These are phyloP conservation scores for Galeopterus variegatus DNA, from an alignment of 2,113 vertebrate species.

Conservation along the genomic window DNA sequence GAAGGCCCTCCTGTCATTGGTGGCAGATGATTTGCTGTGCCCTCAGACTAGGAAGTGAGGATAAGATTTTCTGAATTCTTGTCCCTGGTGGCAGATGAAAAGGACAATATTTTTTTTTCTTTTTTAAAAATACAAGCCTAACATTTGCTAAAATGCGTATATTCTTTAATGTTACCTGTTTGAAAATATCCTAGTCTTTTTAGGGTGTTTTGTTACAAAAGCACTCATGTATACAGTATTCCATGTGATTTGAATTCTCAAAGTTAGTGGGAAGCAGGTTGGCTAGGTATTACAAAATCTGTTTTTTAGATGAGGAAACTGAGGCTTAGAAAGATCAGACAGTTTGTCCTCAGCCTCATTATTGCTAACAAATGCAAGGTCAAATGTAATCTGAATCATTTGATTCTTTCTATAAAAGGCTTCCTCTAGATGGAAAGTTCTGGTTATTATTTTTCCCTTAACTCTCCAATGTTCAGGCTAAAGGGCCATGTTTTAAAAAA, in stretches of 20 bases:
- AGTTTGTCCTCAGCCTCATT: background rate
- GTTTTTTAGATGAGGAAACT: slow-evolving; percentile 16
- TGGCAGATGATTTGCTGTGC: slow-evolving; percentile 34
- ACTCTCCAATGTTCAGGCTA: background rate
- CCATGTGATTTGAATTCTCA: background rate
- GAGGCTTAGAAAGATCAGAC: background rate
- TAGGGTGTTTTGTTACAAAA: background rate
- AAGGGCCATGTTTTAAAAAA: slow-evolving; percentile 29
- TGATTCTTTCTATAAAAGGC: background rate
- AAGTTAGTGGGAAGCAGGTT: background rate
- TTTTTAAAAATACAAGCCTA: background rate
- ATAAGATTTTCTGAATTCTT: slow-evolving; percentile 68
- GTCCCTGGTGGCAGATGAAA: slow-evolving; percentile 24
- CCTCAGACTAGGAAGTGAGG: slow-evolving; percentile 76
- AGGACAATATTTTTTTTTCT: background rate
- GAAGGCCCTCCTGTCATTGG: slow-evolving; percentile 63
- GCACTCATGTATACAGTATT: background rate
- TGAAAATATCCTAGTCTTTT: background rate
- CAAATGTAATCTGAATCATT: background rate
- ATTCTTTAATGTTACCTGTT: background rate
- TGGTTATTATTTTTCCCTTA: background rate
- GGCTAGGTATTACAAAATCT: background rate
- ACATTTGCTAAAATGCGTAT: background rate
- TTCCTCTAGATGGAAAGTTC: background rate
- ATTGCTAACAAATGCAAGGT: background rate